These are phyloP conservation scores for Dendrolimus houi DNA, from an alignment of 2,888 invertebrate genomes.

Conservation along the genomic window DNA sequence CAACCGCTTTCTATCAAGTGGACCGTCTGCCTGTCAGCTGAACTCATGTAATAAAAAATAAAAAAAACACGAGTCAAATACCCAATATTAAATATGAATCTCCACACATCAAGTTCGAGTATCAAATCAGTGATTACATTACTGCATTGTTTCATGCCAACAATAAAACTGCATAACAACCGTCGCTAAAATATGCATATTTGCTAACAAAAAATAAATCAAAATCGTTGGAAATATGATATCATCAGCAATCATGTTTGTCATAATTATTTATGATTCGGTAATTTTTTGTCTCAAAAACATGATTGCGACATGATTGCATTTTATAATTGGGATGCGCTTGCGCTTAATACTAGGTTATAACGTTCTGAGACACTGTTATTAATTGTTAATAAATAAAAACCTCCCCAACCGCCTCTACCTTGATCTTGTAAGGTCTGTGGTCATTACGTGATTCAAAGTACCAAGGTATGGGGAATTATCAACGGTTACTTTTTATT, in stretches of 20 bases:
- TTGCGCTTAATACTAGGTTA: conserved; percentile 49
- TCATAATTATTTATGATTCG: conserved; percentile 31
- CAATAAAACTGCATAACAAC: background rate
- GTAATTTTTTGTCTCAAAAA: conserved; percentile 37
- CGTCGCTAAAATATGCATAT: background rate
- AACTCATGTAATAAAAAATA: too few species aligned
- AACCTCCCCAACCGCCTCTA: conserved; percentile 2
- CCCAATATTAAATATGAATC: too few species aligned
- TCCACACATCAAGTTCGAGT: too few species aligned
- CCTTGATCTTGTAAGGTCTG: background rate
- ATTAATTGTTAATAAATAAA: conserved; percentile 40
- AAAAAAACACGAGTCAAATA: too few species aligned
- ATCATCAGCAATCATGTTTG: conserved; percentile 18
- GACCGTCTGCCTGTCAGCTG: too few species aligned
- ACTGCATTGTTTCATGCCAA: background rate
- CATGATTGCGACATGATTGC: conserved; percentile 40
- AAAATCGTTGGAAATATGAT: conserved; percentile 19
- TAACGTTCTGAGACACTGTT: conserved; percentile 49
- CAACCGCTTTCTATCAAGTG: too few species aligned
- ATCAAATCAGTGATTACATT: too few species aligned
- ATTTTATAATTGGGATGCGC: conserved; percentile 45
- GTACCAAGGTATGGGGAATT: too few species aligned
- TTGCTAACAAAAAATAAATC: conserved; percentile 7
- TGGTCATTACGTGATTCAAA: too few species aligned
- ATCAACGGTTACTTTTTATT: too few species aligned